Evolutionary conservation across 1,140 invertebrate species (phyloP).

Genomic region (Rhizoglyphus robini): DNA sequence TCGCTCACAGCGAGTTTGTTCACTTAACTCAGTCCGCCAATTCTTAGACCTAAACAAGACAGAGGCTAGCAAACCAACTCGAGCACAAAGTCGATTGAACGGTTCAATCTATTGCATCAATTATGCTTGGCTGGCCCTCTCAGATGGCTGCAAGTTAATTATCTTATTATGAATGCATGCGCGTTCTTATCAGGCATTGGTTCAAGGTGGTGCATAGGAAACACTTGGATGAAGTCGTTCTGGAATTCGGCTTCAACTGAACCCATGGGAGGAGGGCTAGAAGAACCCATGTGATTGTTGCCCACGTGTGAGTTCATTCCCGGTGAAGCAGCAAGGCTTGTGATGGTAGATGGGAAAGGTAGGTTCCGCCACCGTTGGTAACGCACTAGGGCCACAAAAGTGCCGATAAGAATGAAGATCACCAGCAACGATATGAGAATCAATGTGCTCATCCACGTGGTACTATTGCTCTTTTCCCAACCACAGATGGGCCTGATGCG

Average conservation of each 20-base stretch:
- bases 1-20: neutral
- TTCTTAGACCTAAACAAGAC: too few species aligned
- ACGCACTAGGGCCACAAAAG: conserved; percentile 8
- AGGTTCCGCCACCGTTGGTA: conserved; percentile 11
- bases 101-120: too few species aligned
- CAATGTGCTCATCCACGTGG: conserved; percentile 9
- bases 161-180: conserved; percentile 12
- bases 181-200: conserved; percentile 23
- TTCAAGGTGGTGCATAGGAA: conserved; percentile 23
- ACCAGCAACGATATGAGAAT: conserved; percentile 1
- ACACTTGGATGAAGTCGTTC: conserved; percentile 24
- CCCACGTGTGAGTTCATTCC: neutral
- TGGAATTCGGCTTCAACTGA: conserved; percentile 23
- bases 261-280: conserved; percentile 15
- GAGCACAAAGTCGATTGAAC: too few species aligned
- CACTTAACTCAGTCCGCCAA: too few species aligned
- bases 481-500: neutral
- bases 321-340: neutral
- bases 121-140: too few species aligned
- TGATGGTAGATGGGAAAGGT: neutral
- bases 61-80: too few species aligned
- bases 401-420: conserved; percentile 2
- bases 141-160: too few species aligned
- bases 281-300: conserved; percentile 14
- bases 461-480: neutral